Base-by-base conservation (phyloP, 2,888 invertebrate species). In the Clepsis dumicolana region DNA sequence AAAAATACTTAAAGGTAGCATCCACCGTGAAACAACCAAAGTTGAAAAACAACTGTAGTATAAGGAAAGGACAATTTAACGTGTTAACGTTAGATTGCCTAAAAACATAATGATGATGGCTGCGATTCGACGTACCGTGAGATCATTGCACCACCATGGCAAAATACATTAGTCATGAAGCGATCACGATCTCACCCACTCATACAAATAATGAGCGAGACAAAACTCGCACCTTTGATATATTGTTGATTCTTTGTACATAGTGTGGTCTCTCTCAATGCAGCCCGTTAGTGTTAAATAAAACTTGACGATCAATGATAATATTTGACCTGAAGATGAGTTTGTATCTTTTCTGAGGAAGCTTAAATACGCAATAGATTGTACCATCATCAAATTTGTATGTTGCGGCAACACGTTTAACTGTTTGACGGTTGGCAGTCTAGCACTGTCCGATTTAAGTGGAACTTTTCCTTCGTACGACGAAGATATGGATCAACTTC, bases 101-200 rank as follows among this genome's bases (percentile, higher is more conserved):
- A 74, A 73, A 74, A 70, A 72, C 73, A 72, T 72, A 65, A 72
- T 73, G 71, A 72, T 73, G 75, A 75, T 75, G 64, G 68, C 57
- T 56, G 66, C 63, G 65, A 69, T 61, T 54, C 27, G 60, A 66
- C 65, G 65, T 64, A 64, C 54, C 66, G 74, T 80, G 79, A 81
- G 84, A 85, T 86, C 80, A 84, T 87, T 87, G 82, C 85, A 83
- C 82, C 80, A 80, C 71, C 75, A 78, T 82, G 79, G 75, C 80
- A 78, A 81, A 83, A 77, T 74, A 77, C 76, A 81, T 84, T 84
- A 85, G 81, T 83, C 85, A 87, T 81, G 79, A 77, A 75, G 74
- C 73, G 77, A 77, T 79, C 78, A 79, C 80, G 77, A 79, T 83
- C 79, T 80, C 83, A 80, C 83, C 81, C 79, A 84, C 82, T 76